Base-by-base conservation (phyloP, 2,797 vertebrate genomes). In the Sparus aurata region DNA sequence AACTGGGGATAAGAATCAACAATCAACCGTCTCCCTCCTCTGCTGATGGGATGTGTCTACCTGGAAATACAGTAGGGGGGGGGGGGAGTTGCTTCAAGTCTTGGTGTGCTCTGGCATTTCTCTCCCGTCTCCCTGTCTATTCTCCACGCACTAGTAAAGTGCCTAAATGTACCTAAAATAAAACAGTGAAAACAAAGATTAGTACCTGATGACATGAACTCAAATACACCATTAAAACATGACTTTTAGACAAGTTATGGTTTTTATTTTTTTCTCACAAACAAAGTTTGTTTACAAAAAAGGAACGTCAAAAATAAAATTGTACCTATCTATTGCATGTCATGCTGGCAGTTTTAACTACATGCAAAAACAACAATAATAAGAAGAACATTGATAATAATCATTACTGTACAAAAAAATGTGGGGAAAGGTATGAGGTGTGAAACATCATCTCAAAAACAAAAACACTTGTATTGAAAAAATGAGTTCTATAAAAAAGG, bases 271-370 rank as follows among this genome's bases (percentile, higher is more conserved):
- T 93, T 93, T 87, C 66, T 84, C 94, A 95, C 93, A 93, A 93
- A 93, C 91, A 93, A 91, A 84, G 60, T 91, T 90, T 88, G 91
- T 84, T 94, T 94, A 94, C 92, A 95, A 95, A 95, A 67, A 94
- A 92, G 43, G 45, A 86, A 92, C 66, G 22, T 91, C 62, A 91
- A 94, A 94, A 95, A 92, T 88, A 94, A 93, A 92, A 88, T 90
- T 96, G 96, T 96, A 96, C 95, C 96, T 76, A 93, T 96, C 97
- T 96, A 97, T 97, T 97, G 96, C 94, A 94, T 96, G 95, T 95
- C 89, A 95, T 94, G 96, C 96, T 96, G 95, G 90, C 91, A 94
- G 91, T 95, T 95, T 95, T 85, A 95, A 91, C 95, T 96, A 96
- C 97, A 97, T 96, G 97, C 97, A 96, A 85, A 95, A 93, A 95